Percentiles rank a stretch among this genome's conserved stretches.
Conservation (phyloP, 2,888 invertebrate species). For the Reticulitermes lucifugus region DNA sequence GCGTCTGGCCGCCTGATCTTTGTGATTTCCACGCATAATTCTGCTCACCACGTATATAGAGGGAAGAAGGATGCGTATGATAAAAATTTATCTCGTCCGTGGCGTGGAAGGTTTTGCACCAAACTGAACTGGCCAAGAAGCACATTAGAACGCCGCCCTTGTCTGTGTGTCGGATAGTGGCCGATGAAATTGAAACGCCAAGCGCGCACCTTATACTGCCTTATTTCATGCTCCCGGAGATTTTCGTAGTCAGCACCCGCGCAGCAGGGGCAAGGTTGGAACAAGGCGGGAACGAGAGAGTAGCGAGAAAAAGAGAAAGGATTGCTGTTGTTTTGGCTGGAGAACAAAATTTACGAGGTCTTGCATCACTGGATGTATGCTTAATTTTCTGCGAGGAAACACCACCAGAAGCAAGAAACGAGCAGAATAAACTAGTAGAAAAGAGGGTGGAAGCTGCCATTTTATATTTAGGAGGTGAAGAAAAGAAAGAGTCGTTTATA, state of each 20-base stretch:
- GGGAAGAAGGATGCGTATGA: no score
- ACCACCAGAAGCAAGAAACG: constrained; percentile 36
- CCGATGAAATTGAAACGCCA: constrained; percentile 40
- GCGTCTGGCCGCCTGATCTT: no score
- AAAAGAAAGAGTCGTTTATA: constrained; percentile 28
- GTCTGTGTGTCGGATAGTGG: constrained; percentile 14
- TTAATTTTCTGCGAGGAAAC: constrained; percentile 47
- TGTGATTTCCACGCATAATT: no score
- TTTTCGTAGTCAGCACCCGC: constrained; percentile 40
- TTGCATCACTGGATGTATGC: constrained; percentile 46
- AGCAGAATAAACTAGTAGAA: constrained; percentile 46
- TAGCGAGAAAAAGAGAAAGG: constrained; percentile 7
- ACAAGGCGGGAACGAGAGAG: neutral
- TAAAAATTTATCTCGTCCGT: no score
- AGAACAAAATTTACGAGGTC: constrained; percentile 46
- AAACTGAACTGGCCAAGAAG: no score
- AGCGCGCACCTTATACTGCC: constrained; percentile 32
- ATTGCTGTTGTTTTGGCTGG: constrained; percentile 49
- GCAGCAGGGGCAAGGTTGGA: constrained; percentile 1
- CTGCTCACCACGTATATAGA: no score
- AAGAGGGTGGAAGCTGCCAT: constrained; percentile 26
- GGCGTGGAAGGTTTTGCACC: no score
- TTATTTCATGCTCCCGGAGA: constrained; percentile 43
- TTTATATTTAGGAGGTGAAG: constrained; percentile 19
- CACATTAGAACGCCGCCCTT: neutral